Evolutionary conservation across 1,140 invertebrate species (phyloP).

Genomic region (Lordiphosa mommai): DNA sequence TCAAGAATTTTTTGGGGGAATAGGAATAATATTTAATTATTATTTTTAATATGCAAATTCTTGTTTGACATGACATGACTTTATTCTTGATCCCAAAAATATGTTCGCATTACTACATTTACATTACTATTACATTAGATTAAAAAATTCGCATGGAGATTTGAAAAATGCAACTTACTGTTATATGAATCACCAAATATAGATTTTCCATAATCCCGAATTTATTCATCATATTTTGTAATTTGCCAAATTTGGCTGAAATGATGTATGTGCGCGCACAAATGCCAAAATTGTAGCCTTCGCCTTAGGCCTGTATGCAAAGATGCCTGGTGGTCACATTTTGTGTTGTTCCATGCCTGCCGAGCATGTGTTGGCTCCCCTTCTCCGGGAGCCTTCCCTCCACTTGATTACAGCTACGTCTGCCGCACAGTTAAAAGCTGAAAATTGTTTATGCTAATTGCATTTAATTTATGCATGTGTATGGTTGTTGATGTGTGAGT

Average conservation of each 20-base stretch:
- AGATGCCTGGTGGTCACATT: conserved; percentile 23
- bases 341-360: conserved; percentile 16
- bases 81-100: too few species aligned
- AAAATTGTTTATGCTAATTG: conserved; percentile 78
- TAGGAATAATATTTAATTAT: too few species aligned
- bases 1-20: too few species aligned
- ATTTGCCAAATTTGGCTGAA: conserved; percentile 29
- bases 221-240: not conserved
- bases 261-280: conserved; percentile 28
- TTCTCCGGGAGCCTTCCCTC: conserved; percentile 4
- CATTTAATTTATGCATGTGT: conserved; percentile 73
- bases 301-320: conserved; percentile 23
- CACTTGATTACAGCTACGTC: conserved; percentile 33
- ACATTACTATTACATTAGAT: too few species aligned
- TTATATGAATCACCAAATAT: not conserved
- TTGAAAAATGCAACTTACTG: too few species aligned
- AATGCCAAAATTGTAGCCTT: conserved; percentile 29
- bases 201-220: not conserved
- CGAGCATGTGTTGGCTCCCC: conserved; percentile 29
- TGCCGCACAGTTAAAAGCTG: conserved; percentile 52
- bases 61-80: too few species aligned
- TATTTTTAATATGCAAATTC: too few species aligned
- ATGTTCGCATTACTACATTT: too few species aligned
- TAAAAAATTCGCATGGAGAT: too few species aligned
- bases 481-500: conserved; percentile 12